These are phyloP conservation scores for Aurelia aurita DNA, from an alignment of 30 jellyfish, hydroid and myxozoan genomes.

Conservation along the genomic window DNA sequence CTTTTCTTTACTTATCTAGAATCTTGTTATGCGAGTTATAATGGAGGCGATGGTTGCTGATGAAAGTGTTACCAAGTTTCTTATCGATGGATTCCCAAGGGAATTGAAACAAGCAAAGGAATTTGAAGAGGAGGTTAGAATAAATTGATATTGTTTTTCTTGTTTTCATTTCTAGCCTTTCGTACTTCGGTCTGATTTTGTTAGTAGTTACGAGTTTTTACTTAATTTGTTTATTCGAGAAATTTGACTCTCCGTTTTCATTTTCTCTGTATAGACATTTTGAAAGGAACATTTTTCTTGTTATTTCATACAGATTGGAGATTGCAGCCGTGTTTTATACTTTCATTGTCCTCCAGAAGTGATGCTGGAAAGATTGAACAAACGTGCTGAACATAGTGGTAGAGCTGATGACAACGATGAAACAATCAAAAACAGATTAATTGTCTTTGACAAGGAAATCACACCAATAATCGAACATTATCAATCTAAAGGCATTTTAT, in stretches of 20 bases:
- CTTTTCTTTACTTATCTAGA: conserved; percentile 9
- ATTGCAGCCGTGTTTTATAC: conserved; percentile 58
- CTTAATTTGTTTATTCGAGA: no score
- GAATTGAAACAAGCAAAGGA: conserved; percentile 74
- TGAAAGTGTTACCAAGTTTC: conserved; percentile 50
- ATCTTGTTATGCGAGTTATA: conserved; percentile 54
- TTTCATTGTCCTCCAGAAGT: conserved; percentile 65
- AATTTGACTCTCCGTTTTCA: neutral
- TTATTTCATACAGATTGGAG: conserved; percentile 59
- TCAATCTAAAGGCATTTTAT: conserved; percentile 55
- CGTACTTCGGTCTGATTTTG: no score
- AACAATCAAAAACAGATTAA: conserved; percentile 84
- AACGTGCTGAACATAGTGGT: conserved; percentile 90
- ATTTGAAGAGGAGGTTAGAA: conserved; percentile 81
- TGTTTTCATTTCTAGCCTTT: no score
- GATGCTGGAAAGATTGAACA: conserved; percentile 73
- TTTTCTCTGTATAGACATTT: no score
- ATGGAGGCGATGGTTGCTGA: conserved; percentile 61
- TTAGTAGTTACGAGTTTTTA: no score
- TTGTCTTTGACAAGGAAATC: conserved; percentile 78
- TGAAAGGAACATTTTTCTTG: no score
- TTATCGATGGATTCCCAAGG: conserved; percentile 93
- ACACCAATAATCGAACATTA: conserved; percentile 78
- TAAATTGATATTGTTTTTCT: no score
- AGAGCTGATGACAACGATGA: conserved; percentile 96